Evolutionary conservation across 2,888 invertebrate genomes (phyloP), one percentile per base, ranked within the genome.

Genomic region (Amphipyra tragopoginis): DNA sequence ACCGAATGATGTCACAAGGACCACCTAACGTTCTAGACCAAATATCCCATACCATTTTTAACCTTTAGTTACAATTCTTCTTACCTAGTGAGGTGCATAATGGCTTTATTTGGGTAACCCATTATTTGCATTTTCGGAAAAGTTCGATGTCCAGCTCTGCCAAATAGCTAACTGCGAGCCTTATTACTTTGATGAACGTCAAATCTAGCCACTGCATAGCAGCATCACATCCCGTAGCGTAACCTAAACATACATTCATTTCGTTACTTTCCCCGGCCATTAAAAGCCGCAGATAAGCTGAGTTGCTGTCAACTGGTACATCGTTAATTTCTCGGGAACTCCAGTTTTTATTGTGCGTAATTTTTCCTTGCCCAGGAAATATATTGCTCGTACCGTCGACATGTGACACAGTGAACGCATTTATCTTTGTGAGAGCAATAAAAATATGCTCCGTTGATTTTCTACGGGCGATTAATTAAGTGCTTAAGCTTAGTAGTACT

Each of bases 271-370:
- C 81, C 75, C 81, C 77, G 75, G 75, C 86, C 90, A 89, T 90
- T 92, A 91, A 90, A 87, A 87, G 79, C 79, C 79, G 79, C 67
- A 92, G 93, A 93, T 93, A 93, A 93, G 91, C 90, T 73, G 77
- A 82, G 81, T 83, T 72, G 71, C 92, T 91, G 93, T 93, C 93
- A 90, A 91, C 92, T 89, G 87, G 82, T 87, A 92, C 91, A 90
- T 93, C 93, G 93, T 93, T 93, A 93, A 93, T 93, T 92, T 91
- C 75, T 82, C 80, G 80, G 82, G 82, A 87, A 88, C 77, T 91
- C 90, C 85, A 89, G 86, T 92, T 93, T 93, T 93, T 92, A 90
- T 90, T 90, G 89, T 88, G 77, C 78, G 86, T 84, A 89, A 89
- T 91, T 90, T 91, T 90, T 90, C 83, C 75, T 74, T 79, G 59